Conservation (phyloP, 2,113 vertebrate species). For the Odontesthes bonariensis region DNA sequence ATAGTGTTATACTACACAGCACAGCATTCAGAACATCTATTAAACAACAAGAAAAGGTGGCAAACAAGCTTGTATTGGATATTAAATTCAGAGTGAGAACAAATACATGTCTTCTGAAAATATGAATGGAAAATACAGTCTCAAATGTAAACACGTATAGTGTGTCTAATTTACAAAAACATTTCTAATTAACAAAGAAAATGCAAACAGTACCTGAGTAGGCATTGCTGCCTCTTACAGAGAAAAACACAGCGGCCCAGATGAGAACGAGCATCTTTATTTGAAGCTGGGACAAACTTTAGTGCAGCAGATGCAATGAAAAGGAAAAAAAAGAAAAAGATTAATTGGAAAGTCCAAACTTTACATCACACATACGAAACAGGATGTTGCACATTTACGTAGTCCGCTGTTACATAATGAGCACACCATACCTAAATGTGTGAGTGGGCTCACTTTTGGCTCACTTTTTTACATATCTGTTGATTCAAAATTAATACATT, state of each 20-base stretch:
- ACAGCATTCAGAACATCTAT: too few relatives aligned
- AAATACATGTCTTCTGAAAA: too few relatives aligned
- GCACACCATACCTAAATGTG: background rate
- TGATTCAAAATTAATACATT: background rate
- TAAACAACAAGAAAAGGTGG: too few relatives aligned
- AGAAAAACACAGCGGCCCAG: conserved; percentile 30
- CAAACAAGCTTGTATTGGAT: too few relatives aligned
- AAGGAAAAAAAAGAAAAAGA: background rate
- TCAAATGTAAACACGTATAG: too few relatives aligned
- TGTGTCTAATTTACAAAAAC: too few relatives aligned
- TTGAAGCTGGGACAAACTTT: background rate
- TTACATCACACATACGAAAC: background rate
- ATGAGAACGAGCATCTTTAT: conserved; percentile 54
- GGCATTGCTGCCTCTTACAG: background rate
- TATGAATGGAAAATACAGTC: too few relatives aligned
- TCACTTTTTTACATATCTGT: background rate
- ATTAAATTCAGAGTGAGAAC: too few relatives aligned
- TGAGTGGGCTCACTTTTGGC: background rate
- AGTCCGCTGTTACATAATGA: fast-evolving
- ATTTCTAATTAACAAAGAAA: background rate
- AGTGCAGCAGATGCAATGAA: background rate
- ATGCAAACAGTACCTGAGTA: conserved; percentile 37
- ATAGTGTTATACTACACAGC: too few relatives aligned
- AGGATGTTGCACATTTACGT: too few relatives aligned
- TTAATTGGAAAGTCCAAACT: background rate